Base-by-base conservation (phyloP, 2,888 invertebrate genomes). In the Meiosimyza decipiens region DNA sequence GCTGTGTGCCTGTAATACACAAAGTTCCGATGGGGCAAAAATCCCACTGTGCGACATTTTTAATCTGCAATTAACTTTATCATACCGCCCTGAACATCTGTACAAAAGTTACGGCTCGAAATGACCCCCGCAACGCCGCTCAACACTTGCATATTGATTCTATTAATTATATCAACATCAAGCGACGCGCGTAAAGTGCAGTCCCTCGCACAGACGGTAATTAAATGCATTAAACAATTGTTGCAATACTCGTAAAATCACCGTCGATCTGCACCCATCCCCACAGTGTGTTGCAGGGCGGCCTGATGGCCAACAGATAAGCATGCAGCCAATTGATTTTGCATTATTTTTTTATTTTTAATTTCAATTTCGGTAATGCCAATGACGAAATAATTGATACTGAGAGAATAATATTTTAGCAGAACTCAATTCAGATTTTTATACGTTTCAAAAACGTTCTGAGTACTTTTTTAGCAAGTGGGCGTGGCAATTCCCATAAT, bases 151-250 rank as follows among this genome's bases (percentile, higher is more conserved):
- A 83, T 84, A 84, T 83, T 83, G 82, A 84, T 82, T 81, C 82
- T 83, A 82, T 82, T 82, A 84, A 82, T 82, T 82, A 82, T 83
- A 82, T 82, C 83, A 84, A 80, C 84, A 84, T 84, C 82, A 82
- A 82, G 83, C 82, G 82, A 74, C 64, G 60, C 63, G 52, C 70
- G 59, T 68, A 7, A 57, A 68, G 54, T 13, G 28, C 59, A 13
- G 7, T 33, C 13, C 54, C 69, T 78, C 78, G 65, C 77, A 79
- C 79, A 79, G 81, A 82, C 81, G 81, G 83, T 81, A 82, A 82
- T 82, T 82, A 82, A 82, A 83, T 79, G 79, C 81, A 80, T 82
- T 80, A 80, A 81, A 78, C 81, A 83, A 82, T 82, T 81, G 83
- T 76, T 75, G 79, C 75, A 76, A 76, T 64, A 16, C n/a, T 50